Conservation (phyloP, 92 coral and sea anemone genomes). For the Muricea muricata region DNA sequence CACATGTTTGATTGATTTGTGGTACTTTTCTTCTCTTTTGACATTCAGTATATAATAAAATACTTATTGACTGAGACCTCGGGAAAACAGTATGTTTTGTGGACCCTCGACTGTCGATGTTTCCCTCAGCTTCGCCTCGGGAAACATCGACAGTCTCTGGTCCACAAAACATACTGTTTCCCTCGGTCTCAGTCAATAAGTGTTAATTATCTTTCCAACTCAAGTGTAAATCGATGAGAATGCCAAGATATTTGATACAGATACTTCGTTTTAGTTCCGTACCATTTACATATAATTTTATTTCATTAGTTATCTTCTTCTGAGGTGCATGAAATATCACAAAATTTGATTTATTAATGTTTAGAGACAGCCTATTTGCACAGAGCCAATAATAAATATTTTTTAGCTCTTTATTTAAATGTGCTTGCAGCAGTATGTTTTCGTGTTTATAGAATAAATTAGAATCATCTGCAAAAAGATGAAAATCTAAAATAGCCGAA, state of each 20-base stretch:
- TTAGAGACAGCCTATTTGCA: conserved; percentile 26
- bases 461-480: conserved; percentile 40
- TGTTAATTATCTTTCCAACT: conserved; percentile 31
- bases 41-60: too few relatives aligned
- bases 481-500: conserved; percentile 50
- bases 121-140: too few relatives aligned
- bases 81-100: too few relatives aligned
- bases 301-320: neutral
- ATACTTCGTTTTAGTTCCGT: neutral
- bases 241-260: conserved; percentile 39
- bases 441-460: conserved; percentile 26
- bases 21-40: too few relatives aligned
- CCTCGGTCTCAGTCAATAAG: too few relatives aligned
- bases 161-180: too few relatives aligned
- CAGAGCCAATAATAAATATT: conserved; percentile 31
- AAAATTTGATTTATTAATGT: conserved; percentile 31
- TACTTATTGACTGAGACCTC: too few relatives aligned
- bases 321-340: conserved; percentile 35
- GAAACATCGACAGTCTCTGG: too few relatives aligned
- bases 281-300: neutral
- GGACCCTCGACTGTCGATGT: too few relatives aligned
- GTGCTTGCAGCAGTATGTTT: neutral
- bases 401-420: neutral
- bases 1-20: too few relatives aligned
- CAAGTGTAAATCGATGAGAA: conserved; percentile 1